Evolutionary conservation across 37 sponge, comb jelly and placozoan species (phyloP), one percentile per base, ranked within the genome.

Genomic region (Spongia lamella): DNA sequence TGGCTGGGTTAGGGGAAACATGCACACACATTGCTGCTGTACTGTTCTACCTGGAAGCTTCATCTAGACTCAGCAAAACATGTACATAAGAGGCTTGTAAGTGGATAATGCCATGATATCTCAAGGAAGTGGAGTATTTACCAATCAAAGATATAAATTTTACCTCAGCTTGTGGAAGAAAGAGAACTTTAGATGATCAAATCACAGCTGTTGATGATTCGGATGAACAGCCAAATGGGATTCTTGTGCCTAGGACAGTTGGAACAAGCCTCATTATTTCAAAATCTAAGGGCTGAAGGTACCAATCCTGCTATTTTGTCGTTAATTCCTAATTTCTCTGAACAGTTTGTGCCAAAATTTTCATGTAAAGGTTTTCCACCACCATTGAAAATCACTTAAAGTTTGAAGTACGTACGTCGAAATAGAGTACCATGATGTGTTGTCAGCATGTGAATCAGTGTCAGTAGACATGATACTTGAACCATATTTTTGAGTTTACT

Each of bases 1-100:
- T 79, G 80, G 80, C 80, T 30, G 70, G 80, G 15, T 53, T 79
- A 35, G 80, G 80, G 14, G 80, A 79, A n/a, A n/a, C n/a, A n/a
- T 79, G 80, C 49, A 31, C 80, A 29, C 80, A 79, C 21, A 34
- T 75, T 21, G 62, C 76, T 43, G 76, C 76, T 27, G 13, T 75
- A 7, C 31, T 75, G 21, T 75, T 75, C 38, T 61, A 59, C 2
- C 16, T 75, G n/a, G 62, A 60, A 20, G 17, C 62, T 11, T 21
- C 62, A 30, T 19, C 63, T 61, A 30, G 63, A 19, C 14, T 75
- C 34, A 61, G 13, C 43, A 51, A 63, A 6, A 20, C 9, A 4
- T 75, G 76, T 26, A 75, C 76, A 61, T 27, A 34, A 13, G 21
- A 59, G n/a, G 38, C 26, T 9, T 75, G 76, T 37, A 49, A 61